Conservation (phyloP, 2,797 vertebrate genomes). For the Brotula barbata region DNA sequence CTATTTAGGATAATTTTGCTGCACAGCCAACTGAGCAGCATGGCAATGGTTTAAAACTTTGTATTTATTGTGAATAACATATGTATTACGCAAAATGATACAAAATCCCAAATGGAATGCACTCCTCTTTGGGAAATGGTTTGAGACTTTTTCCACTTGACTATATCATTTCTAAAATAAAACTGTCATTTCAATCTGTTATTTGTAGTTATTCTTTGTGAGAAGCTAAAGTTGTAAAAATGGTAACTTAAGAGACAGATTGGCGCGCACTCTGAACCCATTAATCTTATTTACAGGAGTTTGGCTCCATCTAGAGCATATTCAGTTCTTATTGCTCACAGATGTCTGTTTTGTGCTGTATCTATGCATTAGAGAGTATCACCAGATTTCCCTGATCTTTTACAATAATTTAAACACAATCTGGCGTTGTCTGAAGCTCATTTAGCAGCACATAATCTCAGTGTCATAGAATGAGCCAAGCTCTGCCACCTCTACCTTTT, state of each 20-base stretch:
- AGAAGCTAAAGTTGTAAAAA: background rate
- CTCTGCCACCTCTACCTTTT: background rate
- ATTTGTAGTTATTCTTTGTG: background rate
- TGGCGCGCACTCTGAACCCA: background rate
- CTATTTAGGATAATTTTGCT: background rate
- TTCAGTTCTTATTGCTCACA: background rate
- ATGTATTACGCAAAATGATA: background rate
- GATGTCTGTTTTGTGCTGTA: background rate
- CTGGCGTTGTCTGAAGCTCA: constrained; percentile 1
- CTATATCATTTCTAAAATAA: background rate
- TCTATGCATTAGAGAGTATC: constrained; percentile 4
- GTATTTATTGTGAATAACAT: background rate
- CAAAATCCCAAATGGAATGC: background rate
- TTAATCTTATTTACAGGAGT: constrained; percentile 4
- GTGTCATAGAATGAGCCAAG: background rate
- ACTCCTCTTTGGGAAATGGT: background rate
- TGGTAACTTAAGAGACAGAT: background rate
- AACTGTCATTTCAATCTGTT: background rate
- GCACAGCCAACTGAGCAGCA: background rate
- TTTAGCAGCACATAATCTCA: background rate
- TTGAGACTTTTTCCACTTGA: background rate
- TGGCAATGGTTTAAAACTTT: background rate
- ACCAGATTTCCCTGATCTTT: background rate
- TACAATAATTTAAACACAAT: background rate
- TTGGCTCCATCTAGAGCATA: constrained; percentile 55